A percentile compares a stretch with the other conserved stretches of the same genome.
Conservation (phyloP, 1,140 invertebrate species). For the Panulirus ornatus region DNA sequence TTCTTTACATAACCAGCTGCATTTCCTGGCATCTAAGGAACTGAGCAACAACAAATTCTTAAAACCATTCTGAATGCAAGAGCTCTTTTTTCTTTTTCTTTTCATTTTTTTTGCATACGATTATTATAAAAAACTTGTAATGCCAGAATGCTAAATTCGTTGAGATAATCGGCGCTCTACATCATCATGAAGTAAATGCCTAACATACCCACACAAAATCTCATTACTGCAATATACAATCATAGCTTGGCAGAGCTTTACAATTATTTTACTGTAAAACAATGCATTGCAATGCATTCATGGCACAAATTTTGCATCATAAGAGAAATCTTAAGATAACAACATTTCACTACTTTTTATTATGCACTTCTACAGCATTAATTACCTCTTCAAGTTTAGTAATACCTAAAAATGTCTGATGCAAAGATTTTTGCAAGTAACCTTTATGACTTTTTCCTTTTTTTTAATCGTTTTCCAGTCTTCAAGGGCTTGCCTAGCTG, state of each 20-base stretch:
- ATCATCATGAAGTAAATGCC: slow-evolving; percentile 13
- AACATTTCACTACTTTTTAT: not conserved
- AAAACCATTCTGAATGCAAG: not conserved
- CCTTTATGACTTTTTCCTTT: not conserved
- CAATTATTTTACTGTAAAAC: slow-evolving; percentile 15
- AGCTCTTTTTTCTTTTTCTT: too few relatives aligned
- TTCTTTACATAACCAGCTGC: not conserved
- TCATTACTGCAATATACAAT: slow-evolving; percentile 34
- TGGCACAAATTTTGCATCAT: slow-evolving; percentile 30
- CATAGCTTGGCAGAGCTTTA: slow-evolving; percentile 22
- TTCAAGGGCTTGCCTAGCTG: not conserved
- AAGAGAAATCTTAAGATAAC: slow-evolving; percentile 3
- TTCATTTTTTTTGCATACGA: not conserved
- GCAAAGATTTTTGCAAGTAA: not conserved
- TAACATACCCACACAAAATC: slow-evolving; percentile 11
- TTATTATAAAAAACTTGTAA: not conserved
- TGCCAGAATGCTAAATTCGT: not conserved
- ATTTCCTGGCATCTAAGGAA: not conserved
- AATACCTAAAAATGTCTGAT: not conserved
- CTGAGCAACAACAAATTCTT: not conserved
- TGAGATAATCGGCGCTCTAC: slow-evolving; percentile 18
- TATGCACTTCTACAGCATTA: slow-evolving; percentile 22
- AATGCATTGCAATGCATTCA: slow-evolving; percentile 32
- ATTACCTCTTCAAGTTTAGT: not conserved
- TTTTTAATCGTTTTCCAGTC: not conserved